Evolutionary conservation across 1,140 invertebrate genomes (phyloP).

Genomic region (Lepidostoma basale): DNA sequence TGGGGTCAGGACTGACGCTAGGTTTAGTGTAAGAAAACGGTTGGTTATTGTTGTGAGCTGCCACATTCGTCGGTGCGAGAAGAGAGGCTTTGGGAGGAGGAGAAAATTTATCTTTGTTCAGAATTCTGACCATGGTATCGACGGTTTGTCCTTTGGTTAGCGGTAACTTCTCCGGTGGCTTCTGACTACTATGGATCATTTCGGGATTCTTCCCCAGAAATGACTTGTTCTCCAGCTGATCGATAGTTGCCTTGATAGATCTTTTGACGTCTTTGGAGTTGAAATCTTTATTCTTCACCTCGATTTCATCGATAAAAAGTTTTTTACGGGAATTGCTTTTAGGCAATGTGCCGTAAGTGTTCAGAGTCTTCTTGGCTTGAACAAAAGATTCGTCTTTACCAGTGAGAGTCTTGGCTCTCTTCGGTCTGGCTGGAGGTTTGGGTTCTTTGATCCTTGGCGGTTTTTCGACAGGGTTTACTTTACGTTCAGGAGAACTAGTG

Average conservation of each 20-base stretch:
- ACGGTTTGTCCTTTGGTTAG: constrained; percentile 69
- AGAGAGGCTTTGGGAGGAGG: constrained; percentile 69
- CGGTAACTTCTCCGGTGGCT: constrained; percentile 67
- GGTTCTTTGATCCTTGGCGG: constrained; percentile 55
- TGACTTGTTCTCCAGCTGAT: constrained; percentile 58
- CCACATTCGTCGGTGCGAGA: constrained; percentile 64
- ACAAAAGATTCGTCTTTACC: constrained; percentile 31
- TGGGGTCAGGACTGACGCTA: constrained; percentile 60
- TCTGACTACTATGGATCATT: constrained; percentile 72
- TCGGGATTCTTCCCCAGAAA: constrained; percentile 58
- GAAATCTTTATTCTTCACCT: constrained; percentile 49
- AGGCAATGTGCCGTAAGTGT: constrained; percentile 45
- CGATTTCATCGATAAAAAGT: constrained; percentile 54
- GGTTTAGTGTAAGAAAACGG: constrained; percentile 76
- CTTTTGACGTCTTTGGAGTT: constrained; percentile 53
- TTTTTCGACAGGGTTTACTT: constrained; percentile 60
- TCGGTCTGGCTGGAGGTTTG: constrained; percentile 52
- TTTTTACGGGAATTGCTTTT: constrained; percentile 55
- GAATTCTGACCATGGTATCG: constrained; percentile 66
- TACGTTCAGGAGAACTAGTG: constrained; percentile 54
- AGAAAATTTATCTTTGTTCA: constrained; percentile 69
- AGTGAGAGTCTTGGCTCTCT: constrained; percentile 43
- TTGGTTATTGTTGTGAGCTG: constrained; percentile 73
- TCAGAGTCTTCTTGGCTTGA: background rate
- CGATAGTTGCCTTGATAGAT: constrained; percentile 56